A percentile compares a stretch with the other conserved stretches of the same genome.
phyloP scores from a whole-genome alignment of 2,888 invertebrate genomes.

The Drosophila flavopinicola region DNA sequence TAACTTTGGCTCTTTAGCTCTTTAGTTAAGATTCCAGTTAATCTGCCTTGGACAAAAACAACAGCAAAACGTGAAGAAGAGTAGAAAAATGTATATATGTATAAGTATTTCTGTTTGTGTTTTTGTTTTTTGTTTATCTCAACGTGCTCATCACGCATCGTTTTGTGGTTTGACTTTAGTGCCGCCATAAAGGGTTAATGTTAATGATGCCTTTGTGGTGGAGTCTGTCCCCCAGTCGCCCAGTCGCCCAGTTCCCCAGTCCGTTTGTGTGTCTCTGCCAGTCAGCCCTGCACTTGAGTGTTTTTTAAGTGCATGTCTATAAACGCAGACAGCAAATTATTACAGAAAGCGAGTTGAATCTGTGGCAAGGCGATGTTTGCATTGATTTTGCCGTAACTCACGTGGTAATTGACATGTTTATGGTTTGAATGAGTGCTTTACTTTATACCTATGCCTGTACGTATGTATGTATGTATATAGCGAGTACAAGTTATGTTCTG shows the following conservation, averaged over 20 bases:
- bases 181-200: conserved; percentile 78
- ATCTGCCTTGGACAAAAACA: conserved; percentile 44
- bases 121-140: conserved; percentile 68
- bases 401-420: conserved; percentile 77
- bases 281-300: conserved; percentile 72
- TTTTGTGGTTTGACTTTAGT: conserved; percentile 75
- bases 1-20: conserved; percentile 34
- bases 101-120: conserved; percentile 6
- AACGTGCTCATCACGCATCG: conserved; percentile 79
- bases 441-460: conserved; percentile 25
- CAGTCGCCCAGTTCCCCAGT: background rate
- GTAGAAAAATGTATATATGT: conserved; percentile 7
- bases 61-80: conserved; percentile 27
- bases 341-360: conserved; percentile 48
- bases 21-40: conserved; percentile 72
- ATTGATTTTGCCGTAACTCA: conserved; percentile 75
- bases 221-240: conserved; percentile 1
- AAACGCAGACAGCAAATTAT: conserved; percentile 71
- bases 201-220: conserved; percentile 70
- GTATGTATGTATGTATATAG: too few relatives aligned
- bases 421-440: conserved; percentile 53
- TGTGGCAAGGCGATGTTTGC: conserved; percentile 50
- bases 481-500: conserved; percentile 10
- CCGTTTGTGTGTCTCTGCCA: conserved; percentile 34
- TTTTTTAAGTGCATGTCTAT: conserved; percentile 77